These are phyloP conservation scores for Axinella damicornis DNA, from an alignment of 37 sponge, comb jelly and placozoan species.

Conservation along the genomic window DNA sequence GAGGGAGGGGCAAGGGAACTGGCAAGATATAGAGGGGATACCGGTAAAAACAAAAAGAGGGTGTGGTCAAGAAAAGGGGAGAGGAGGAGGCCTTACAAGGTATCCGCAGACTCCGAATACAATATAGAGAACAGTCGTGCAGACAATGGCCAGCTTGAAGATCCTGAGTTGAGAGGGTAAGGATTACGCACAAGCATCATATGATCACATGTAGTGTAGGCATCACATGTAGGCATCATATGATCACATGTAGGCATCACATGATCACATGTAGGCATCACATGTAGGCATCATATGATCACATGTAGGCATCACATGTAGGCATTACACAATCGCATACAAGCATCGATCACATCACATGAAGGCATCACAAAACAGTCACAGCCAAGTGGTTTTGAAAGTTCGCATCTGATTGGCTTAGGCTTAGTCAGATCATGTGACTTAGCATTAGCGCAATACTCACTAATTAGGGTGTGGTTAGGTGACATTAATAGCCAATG, in stretches of 20 bases:
- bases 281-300: background rate
- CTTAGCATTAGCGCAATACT: no score
- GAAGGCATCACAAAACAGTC: background rate
- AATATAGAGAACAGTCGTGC: slow-evolving; percentile 78
- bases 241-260: background rate
- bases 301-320: background rate
- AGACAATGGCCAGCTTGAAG: slow-evolving; percentile 67
- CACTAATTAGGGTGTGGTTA: no score
- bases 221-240: background rate
- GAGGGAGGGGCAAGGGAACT: no score
- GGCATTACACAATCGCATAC: background rate
- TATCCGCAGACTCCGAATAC: slow-evolving; percentile 95
- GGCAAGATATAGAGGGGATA: no score
- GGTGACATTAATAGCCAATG: no score
- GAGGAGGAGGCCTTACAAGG: slow-evolving; percentile 55
- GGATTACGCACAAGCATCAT: no score
- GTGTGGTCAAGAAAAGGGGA: no score
- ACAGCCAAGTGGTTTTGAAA: no score
- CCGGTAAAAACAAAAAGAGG: no score
- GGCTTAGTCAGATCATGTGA: no score
- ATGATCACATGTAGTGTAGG: no score
- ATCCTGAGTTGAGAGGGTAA: slow-evolving; percentile 19
- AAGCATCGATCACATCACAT: background rate
- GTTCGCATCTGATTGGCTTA: no score
- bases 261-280: background rate